Base-by-base conservation (phyloP, 1,140 invertebrate species). In the Acromyrmex echinatior region DNA sequence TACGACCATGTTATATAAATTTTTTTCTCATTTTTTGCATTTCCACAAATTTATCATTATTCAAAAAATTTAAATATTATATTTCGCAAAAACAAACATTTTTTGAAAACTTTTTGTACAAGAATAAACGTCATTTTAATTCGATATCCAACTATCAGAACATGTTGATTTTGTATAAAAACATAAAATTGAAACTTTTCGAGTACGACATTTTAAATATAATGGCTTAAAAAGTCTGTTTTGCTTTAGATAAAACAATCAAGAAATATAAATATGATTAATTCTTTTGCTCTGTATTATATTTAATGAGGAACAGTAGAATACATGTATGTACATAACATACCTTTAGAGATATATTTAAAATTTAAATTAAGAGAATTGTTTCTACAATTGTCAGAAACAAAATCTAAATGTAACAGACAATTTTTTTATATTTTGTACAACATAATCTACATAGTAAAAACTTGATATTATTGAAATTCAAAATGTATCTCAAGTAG, bases 401-500 rank as follows among this genome's bases (percentile, higher is more conserved):
- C 10, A 4, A 25, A 60, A 60, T 60, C 10, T 60, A 21, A 60
- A 21, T 39, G 18, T 70, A 45, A 39, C 21, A 70, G 39, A 4
- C 28, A 21, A 49, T 70, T 45, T 70, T 70, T 70, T 70, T 49
- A 49, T 1, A 49, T 7, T 70, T 1, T 18, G 6, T 25, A 14
- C n/a, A 12, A n/a, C 12, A 51, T 71, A 25, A 60, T 76, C 2
- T 53, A n/a, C n/a, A 53, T 39, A 76, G 18, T 35, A 39, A 53
- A 35, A 76, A 60, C n/a, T 58, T 60, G n/a, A 58, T 21, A 39
- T 60, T 31, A 35, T 60, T 77, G 45, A 21, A 10, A 79, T 16
- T 45, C 51, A 70, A 70, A 70, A 51, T 70, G 66, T 49, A 49
- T 12, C 66, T 2, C 66, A 63, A 10, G 18, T 35, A 56, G 18